Conservation (phyloP, 1,140 invertebrate genomes). For the Heliothis virescens region DNA sequence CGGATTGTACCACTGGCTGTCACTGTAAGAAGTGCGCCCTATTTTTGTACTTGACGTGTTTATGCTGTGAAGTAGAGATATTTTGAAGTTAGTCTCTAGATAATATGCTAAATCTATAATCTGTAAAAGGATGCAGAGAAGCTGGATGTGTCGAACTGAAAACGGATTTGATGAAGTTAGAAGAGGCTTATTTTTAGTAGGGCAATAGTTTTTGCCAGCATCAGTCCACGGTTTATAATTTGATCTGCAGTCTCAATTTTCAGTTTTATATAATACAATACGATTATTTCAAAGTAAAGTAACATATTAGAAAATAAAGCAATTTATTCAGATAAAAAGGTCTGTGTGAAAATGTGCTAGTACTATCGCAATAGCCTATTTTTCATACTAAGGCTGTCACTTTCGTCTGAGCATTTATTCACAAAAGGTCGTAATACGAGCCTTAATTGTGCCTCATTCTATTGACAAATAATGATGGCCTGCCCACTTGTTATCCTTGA, state of each 20-base stretch:
- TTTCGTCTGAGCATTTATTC: background rate
- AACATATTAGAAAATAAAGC: too few species aligned
- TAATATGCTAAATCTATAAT: too few species aligned
- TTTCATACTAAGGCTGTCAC: background rate
- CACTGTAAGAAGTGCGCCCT: background rate
- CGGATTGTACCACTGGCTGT: background rate
- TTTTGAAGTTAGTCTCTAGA: too few species aligned
- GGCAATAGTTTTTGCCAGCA: too few species aligned
- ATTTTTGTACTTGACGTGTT: background rate
- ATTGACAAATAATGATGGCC: slow-evolving; percentile 34
- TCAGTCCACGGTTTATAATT: too few species aligned
- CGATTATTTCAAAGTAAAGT: too few species aligned
- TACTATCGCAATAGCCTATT: background rate
- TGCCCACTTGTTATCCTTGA: slow-evolving; percentile 28
- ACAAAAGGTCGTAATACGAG: slow-evolving; percentile 4
- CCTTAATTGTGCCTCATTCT: slow-evolving; percentile 17
- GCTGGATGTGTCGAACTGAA: too few species aligned
- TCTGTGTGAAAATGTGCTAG: background rate
- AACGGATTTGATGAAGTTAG: too few species aligned
- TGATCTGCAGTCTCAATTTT: too few species aligned
- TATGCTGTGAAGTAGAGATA: background rate
- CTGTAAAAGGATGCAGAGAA: too few species aligned
- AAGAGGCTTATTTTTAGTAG: too few species aligned
- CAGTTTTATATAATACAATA: too few species aligned
- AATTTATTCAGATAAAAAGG: background rate